These are phyloP conservation scores for Esox masquinongy DNA, from an alignment of 2,797 vertebrate genomes.

Conservation along the genomic window DNA sequence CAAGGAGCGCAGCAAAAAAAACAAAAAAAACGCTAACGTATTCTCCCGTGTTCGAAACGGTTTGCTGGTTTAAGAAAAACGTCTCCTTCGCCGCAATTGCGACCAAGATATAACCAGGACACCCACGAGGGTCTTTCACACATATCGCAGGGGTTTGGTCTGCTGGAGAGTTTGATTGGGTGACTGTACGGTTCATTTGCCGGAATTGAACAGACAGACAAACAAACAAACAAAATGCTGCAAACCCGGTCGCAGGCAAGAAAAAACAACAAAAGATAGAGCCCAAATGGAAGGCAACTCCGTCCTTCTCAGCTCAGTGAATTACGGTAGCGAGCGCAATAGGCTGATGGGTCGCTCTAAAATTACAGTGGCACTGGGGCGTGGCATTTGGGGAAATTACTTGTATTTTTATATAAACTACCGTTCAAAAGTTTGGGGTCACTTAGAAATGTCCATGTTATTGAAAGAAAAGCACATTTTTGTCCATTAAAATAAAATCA, in stretches of 20 bases:
- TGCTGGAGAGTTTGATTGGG: slow-evolving; percentile 3
- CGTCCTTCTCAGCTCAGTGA: slow-evolving; percentile 34
- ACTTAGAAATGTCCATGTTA: too few relatives aligned
- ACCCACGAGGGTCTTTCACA: background rate
- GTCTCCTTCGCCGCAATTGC: too few relatives aligned
- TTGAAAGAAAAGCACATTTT: too few relatives aligned
- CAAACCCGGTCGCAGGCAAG: background rate
- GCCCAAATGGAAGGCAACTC: slow-evolving; percentile 22
- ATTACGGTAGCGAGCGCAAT: slow-evolving; percentile 3
- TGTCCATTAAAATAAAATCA: too few relatives aligned
- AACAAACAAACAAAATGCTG: background rate
- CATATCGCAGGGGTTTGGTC: background rate
- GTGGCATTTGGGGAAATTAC: too few relatives aligned
- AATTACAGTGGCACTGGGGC: too few relatives aligned
- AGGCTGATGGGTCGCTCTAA: background rate
- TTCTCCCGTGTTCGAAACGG: background rate
- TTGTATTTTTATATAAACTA: too few relatives aligned
- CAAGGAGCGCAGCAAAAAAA: background rate
- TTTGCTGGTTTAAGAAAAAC: background rate
- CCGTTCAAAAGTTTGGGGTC: too few relatives aligned
- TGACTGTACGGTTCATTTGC: slow-evolving; percentile 1
- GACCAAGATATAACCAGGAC: background rate
- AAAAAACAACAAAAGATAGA: slow-evolving; percentile 11
- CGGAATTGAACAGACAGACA: background rate
- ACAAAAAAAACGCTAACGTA: background rate